Conservation (phyloP, 2,888 invertebrate genomes). For the Nymphalis polychloros region DNA sequence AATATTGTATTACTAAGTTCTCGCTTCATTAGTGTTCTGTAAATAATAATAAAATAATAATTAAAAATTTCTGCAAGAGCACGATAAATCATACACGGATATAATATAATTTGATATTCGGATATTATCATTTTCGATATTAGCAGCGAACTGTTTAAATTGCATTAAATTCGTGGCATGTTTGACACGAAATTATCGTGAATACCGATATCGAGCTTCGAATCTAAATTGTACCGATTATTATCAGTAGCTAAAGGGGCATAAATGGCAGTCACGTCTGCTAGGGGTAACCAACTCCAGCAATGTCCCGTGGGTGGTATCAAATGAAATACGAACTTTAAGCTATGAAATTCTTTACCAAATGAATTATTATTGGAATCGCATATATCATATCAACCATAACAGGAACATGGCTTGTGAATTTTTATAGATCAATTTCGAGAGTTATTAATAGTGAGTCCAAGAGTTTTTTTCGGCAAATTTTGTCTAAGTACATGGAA, state of each 20-base stretch:
- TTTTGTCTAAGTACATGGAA: no score
- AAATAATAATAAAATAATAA: no score
- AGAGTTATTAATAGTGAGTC: no score
- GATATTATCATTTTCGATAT: not conserved
- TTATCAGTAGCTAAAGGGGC: constrained; percentile 5
- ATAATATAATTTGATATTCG: not conserved
- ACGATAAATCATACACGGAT: not conserved
- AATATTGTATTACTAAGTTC: no score
- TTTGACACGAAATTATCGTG: constrained; percentile 10
- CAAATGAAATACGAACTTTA: not conserved
- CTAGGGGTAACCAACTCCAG: not conserved
- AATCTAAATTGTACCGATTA: constrained; percentile 10
- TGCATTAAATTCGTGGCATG: constrained; percentile 6
- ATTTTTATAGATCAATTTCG: no score
- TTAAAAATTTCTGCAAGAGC: no score
- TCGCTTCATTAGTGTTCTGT: no score
- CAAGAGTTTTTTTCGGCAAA: no score
- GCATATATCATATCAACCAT: no score
- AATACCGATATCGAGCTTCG: constrained; percentile 9
- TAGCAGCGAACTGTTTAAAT: not conserved
- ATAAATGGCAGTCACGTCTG: constrained; percentile 1
- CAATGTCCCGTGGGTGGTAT: not conserved
- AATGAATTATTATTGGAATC: no score
- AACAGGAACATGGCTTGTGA: no score
- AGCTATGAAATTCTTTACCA: not conserved